These are phyloP conservation scores for Crocallis elinguaria DNA, from an alignment of 2,888 invertebrate species.

Conservation along the genomic window DNA sequence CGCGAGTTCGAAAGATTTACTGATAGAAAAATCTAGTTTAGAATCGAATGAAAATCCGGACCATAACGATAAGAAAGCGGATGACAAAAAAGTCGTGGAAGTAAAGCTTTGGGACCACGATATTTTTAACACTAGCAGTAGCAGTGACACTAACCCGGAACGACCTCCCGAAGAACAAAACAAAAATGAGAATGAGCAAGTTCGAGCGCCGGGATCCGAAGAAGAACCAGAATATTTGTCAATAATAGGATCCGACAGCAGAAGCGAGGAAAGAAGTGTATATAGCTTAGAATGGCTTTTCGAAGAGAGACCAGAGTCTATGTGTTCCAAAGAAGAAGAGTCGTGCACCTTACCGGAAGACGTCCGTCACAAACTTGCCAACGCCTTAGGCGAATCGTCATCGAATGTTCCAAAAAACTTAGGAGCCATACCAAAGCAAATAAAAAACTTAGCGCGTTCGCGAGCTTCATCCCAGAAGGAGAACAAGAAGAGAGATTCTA, in stretches of 20 bases:
- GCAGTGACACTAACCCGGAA: constrained; percentile 81
- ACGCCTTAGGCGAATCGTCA: constrained; percentile 73
- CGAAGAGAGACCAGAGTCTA: constrained; percentile 59
- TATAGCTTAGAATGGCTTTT: constrained; percentile 81
- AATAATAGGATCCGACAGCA: too few species aligned
- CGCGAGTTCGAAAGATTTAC: constrained; percentile 89
- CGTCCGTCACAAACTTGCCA: constrained; percentile 63
- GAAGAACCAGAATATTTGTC: constrained; percentile 63
- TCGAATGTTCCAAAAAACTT: constrained; percentile 86
- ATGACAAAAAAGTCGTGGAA: constrained; percentile 55
- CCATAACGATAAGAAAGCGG: constrained; percentile 44
- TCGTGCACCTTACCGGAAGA: constrained; percentile 58
- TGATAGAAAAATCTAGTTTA: constrained; percentile 85
- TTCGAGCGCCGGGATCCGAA: constrained; percentile 60
- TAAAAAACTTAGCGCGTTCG: constrained; percentile 82
- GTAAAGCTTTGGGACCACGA: constrained; percentile 81
- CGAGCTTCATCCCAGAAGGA: constrained; percentile 85
- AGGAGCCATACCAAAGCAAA: constrained; percentile 89
- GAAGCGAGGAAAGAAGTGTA: constrained; percentile 75
- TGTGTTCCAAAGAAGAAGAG: constrained; percentile 54
- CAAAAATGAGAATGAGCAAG: constrained; percentile 53
- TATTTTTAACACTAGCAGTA: constrained; percentile 85
- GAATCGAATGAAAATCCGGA: constrained; percentile 80
- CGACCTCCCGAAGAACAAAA: constrained; percentile 53
- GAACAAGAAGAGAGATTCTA: constrained; percentile 80